Evolutionary conservation across 2,797 vertebrate genomes (phyloP).

Genomic region (Tiaroga cobitis): DNA sequence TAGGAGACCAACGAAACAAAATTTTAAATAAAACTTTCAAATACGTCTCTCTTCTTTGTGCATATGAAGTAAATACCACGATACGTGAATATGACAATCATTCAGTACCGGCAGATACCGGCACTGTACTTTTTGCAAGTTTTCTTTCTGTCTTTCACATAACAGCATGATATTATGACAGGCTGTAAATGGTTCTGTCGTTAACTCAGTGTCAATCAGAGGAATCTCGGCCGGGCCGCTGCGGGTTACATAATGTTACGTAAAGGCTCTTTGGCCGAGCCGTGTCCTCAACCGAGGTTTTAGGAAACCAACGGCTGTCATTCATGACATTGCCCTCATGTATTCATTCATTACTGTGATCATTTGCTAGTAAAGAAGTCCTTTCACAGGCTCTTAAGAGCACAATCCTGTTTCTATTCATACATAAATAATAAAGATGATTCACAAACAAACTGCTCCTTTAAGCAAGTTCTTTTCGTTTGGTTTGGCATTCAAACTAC

Average conservation of each 20-base stretch:
- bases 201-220: conserved; percentile 7
- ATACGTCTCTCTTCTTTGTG: background rate
- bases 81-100: background rate
- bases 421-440: background rate
- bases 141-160: conserved; percentile 3
- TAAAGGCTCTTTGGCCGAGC: conserved; percentile 24
- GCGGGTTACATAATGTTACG: conserved; percentile 34
- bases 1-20: background rate
- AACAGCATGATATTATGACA: background rate
- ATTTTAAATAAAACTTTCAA: background rate
- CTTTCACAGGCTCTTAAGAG: conserved; percentile 5
- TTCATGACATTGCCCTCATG: conserved; percentile 21
- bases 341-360: background rate
- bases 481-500: background rate
- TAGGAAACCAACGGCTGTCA: conserved; percentile 13
- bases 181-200: conserved; percentile 6
- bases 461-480: background rate
- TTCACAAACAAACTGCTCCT: background rate
- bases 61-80: background rate
- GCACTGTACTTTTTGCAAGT: background rate
- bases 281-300: background rate
- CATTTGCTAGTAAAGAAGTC: background rate
- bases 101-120: background rate
- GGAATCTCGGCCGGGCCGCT: background rate
- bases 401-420: background rate